Percentiles rank a stretch among this genome's conserved stretches.
phyloP scores from a whole-genome alignment of 2,797 vertebrate genomes.

The Coranthus polyacanthus region DNA sequence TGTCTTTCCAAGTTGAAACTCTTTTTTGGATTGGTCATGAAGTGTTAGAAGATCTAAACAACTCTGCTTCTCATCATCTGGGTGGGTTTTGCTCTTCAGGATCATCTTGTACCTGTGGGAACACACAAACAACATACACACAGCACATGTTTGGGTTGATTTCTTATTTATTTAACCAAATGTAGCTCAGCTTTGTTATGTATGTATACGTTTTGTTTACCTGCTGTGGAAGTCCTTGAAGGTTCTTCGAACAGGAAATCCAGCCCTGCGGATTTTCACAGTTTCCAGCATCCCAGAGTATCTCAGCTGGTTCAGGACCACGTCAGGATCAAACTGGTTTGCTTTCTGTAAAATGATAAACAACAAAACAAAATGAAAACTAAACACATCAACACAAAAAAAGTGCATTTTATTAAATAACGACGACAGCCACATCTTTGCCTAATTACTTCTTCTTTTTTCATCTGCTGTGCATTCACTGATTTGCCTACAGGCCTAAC shows the following conservation, averaged over 20 bases:
- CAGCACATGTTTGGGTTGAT: background rate
- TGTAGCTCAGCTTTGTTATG: background rate
- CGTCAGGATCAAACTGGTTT: slow-evolving; percentile 87
- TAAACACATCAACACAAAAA: background rate
- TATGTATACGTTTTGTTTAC: slow-evolving; percentile 67
- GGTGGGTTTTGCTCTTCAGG: slow-evolving; percentile 72
- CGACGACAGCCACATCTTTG: background rate
- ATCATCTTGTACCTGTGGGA: slow-evolving; percentile 90
- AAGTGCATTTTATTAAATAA: background rate
- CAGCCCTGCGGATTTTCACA: slow-evolving; percentile 92
- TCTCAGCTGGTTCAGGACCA: slow-evolving; percentile 92
- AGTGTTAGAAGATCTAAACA: slow-evolving; percentile 86
- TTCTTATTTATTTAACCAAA: background rate
- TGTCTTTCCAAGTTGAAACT: slow-evolving; percentile 93
- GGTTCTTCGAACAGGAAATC: slow-evolving; percentile 90
- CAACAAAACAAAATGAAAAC: slow-evolving; percentile 13
- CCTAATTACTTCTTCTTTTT: background rate
- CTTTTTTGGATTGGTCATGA: slow-evolving; percentile 83
- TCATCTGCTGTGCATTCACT: background rate
- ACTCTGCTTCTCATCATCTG: slow-evolving; percentile 77
- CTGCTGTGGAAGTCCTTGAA: slow-evolving; percentile 90
- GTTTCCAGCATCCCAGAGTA: slow-evolving; percentile 96
- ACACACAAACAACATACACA: slow-evolving; percentile 18
- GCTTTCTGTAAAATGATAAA: slow-evolving; percentile 80
- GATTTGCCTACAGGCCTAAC: no score